Conservation (phyloP, 2,888 invertebrate genomes). For the Fragum whitleyi region DNA sequence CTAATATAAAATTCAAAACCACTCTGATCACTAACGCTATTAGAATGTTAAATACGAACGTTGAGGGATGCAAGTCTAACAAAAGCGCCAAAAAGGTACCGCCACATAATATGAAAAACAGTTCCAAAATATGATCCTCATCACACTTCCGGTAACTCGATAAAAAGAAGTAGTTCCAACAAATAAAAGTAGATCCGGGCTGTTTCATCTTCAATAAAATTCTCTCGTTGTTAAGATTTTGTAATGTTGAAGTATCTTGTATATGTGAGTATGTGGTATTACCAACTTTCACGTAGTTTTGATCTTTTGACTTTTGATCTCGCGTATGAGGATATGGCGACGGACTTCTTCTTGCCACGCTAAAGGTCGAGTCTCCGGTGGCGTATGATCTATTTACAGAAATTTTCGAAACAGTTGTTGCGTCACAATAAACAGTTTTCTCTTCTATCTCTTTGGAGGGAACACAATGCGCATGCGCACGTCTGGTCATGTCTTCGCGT, state of each 20-base stretch:
- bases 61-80: slow-evolving; percentile 50
- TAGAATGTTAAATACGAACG: slow-evolving; percentile 47
- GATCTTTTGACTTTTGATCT: slow-evolving; percentile 8
- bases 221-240: slow-evolving; percentile 55
- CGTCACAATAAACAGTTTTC: slow-evolving; percentile 22
- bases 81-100: slow-evolving; percentile 53
- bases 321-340: slow-evolving; percentile 45
- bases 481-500: not conserved
- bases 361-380: slow-evolving; percentile 55
- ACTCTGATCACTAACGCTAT: slow-evolving; percentile 43
- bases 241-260: slow-evolving; percentile 35
- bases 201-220: slow-evolving; percentile 41
- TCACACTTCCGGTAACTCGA: slow-evolving; percentile 18
- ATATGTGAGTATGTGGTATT: slow-evolving; percentile 2
- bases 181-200: not conserved
- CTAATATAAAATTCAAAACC: slow-evolving; percentile 34
- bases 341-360: slow-evolving; percentile 53
- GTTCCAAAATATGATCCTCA: slow-evolving; percentile 47
- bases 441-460: slow-evolving; percentile 30
- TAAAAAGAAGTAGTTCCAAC: slow-evolving; percentile 11
- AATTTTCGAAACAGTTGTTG: slow-evolving; percentile 44
- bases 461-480: not conserved
- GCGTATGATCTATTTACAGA: slow-evolving; percentile 59
- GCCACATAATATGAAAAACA: slow-evolving; percentile 52
- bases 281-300: not conserved